Evolutionary conservation across 2,113 vertebrate species (phyloP).

Genomic region (Thamnaconus septentrionalis): DNA sequence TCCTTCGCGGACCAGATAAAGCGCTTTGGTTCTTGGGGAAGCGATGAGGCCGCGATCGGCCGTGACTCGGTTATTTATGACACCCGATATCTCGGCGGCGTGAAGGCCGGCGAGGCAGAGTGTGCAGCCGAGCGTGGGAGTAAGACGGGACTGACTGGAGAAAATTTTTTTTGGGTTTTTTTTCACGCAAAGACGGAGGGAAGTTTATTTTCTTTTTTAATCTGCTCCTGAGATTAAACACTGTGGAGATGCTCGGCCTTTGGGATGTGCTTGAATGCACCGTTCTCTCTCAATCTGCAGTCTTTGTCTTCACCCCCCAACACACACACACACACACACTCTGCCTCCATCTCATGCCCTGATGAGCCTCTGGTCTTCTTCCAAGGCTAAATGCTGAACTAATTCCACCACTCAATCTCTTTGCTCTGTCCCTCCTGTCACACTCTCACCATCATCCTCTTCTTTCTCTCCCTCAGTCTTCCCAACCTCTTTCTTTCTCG

Average conservation of each 20-base stretch:
- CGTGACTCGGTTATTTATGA: too few species aligned
- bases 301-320: slow-evolving; percentile 40
- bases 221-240: slow-evolving; percentile 6
- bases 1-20: too few species aligned
- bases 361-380: slow-evolving; percentile 52
- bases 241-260: slow-evolving; percentile 8
- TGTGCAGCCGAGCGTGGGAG: too few species aligned
- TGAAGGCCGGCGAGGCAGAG: too few species aligned
- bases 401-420: slow-evolving; percentile 41
- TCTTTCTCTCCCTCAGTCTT: neutral
- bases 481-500: slow-evolving; percentile 15
- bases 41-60: too few species aligned
- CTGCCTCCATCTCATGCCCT: neutral
- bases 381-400: slow-evolving; percentile 55
- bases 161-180: too few species aligned
- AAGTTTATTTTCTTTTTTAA: neutral
- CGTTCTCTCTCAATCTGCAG: slow-evolving; percentile 20
- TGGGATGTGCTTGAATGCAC: slow-evolving; percentile 36
- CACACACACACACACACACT: neutral
- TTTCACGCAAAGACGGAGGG: too few species aligned
- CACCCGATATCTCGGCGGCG: too few species aligned
- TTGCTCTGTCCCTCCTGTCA: neutral
- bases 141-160: too few species aligned
- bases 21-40: too few species aligned
- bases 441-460: slow-evolving; percentile 17